Conservation (phyloP, 2,113 vertebrate genomes). For the Podarcis muralis region DNA sequence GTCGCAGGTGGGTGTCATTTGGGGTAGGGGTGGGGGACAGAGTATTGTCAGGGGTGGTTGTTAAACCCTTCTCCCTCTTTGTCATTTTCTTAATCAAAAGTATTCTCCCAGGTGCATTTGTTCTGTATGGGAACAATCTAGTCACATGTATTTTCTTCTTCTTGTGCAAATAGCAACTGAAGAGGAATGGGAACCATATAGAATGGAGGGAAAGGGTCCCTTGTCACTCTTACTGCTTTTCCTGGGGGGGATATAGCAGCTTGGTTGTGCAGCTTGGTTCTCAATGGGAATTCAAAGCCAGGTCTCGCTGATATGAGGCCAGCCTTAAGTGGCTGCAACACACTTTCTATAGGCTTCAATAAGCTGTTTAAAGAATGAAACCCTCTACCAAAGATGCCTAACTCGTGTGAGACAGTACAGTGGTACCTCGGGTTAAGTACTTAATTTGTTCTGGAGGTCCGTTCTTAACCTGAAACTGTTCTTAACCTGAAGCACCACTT, state of each 20-base stretch:
- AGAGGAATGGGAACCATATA: background rate
- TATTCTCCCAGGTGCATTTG: background rate
- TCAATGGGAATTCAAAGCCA: background rate
- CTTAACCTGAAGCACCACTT: no score
- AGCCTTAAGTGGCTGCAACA: background rate
- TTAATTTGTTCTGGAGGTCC: no score
- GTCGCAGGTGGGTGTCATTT: background rate
- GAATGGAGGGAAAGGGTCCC: background rate
- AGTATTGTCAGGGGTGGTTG: background rate
- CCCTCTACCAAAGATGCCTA: background rate
- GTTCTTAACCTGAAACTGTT: no score
- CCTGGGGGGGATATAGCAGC: no score
- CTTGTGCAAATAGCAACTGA: background rate
- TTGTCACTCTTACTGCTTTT: background rate
- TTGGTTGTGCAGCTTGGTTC: background rate
- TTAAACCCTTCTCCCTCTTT: background rate
- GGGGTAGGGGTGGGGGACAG: no score
- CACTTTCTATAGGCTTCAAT: background rate
- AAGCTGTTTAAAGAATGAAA: background rate
- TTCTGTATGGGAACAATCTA: background rate
- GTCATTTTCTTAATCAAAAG: background rate
- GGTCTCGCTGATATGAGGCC: background rate
- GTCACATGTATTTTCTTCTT: background rate
- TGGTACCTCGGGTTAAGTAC: no score
- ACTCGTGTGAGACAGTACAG: background rate